Evolutionary conservation across 2,797 vertebrate species (phyloP).

Genomic region (Onychomys arenicola): DNA sequence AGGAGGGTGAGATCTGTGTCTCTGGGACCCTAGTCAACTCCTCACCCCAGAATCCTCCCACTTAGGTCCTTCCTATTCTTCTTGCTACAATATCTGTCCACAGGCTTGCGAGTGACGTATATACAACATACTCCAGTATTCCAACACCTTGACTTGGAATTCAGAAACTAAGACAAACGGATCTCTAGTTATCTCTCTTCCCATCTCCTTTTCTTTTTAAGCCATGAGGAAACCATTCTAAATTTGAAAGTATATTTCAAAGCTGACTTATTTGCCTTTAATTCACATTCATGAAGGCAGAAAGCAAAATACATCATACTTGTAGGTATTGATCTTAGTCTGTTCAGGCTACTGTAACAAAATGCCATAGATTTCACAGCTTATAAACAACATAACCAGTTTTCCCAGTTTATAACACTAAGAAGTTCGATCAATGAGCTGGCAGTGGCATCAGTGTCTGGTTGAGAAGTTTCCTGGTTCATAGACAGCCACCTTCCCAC

Average conservation of each 20-base stretch:
- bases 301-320: slow-evolving; percentile 47
- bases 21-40: not conserved
- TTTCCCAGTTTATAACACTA: not conserved
- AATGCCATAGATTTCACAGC: not conserved
- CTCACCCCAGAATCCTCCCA: slow-evolving; percentile 19
- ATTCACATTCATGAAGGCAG: slow-evolving; percentile 1
- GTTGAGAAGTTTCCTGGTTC: not conserved
- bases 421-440: not conserved
- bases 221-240: not conserved
- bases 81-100: slow-evolving; percentile 60
- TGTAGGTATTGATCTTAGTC: not conserved
- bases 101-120: slow-evolving; percentile 33
- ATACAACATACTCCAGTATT: not conserved
- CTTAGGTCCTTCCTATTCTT: slow-evolving; percentile 27
- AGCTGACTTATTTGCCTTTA: slow-evolving; percentile 10
- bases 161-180: not conserved
- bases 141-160: not conserved
- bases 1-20: not conserved
- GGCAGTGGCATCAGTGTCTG: not conserved
- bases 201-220: not conserved
- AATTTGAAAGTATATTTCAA: slow-evolving; percentile 51
- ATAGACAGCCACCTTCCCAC: not conserved
- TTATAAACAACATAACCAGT: not conserved
- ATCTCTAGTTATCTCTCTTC: not conserved
- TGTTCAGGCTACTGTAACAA: not conserved